These are phyloP conservation scores for Apoderus coryli DNA, from an alignment of 2,888 invertebrate genomes.

Conservation along the genomic window DNA sequence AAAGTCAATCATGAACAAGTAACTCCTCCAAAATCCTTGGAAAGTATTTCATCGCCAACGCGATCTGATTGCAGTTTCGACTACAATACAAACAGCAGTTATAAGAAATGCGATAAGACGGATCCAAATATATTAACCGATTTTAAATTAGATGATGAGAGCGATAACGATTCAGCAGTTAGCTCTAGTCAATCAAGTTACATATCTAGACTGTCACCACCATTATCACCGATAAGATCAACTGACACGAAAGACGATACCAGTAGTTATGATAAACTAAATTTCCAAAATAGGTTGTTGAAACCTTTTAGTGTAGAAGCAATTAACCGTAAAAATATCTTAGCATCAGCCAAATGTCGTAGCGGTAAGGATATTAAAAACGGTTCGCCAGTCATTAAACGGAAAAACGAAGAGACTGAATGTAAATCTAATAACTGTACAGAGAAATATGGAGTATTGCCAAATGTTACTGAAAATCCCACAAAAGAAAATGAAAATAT, in stretches of 20 bases:
- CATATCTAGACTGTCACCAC: slow-evolving; percentile 62
- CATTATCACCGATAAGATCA: slow-evolving; percentile 55
- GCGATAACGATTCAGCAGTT: slow-evolving; percentile 79
- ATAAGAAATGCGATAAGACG: slow-evolving; percentile 11
- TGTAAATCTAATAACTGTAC: too few species aligned
- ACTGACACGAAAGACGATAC: too few species aligned
- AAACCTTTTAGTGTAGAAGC: slow-evolving; percentile 71
- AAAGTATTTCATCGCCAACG: slow-evolving; percentile 43
- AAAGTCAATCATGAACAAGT: slow-evolving; percentile 19
- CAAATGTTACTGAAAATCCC: too few species aligned
- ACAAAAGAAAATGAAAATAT: too few species aligned
- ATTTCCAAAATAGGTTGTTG: slow-evolving; percentile 44
- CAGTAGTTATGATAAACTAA: slow-evolving; percentile 24
- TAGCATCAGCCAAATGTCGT: slow-evolving; percentile 74
- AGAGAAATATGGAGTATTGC: too few species aligned
- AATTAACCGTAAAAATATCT: slow-evolving; percentile 72
- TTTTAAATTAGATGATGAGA: slow-evolving; percentile 44
- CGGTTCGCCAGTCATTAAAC: slow-evolving; percentile 56
- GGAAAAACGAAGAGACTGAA: slow-evolving; percentile 57
- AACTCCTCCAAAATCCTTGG: slow-evolving; percentile 40
- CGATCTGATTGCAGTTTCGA: slow-evolving; percentile 44
- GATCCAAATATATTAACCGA: too few species aligned
- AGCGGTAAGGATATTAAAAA: slow-evolving; percentile 63
- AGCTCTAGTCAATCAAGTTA: slow-evolving; percentile 71
- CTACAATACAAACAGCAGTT: slow-evolving; percentile 28